Conservation (phyloP, 1,140 invertebrate genomes). For the Teleopsis dalmanni region DNA sequence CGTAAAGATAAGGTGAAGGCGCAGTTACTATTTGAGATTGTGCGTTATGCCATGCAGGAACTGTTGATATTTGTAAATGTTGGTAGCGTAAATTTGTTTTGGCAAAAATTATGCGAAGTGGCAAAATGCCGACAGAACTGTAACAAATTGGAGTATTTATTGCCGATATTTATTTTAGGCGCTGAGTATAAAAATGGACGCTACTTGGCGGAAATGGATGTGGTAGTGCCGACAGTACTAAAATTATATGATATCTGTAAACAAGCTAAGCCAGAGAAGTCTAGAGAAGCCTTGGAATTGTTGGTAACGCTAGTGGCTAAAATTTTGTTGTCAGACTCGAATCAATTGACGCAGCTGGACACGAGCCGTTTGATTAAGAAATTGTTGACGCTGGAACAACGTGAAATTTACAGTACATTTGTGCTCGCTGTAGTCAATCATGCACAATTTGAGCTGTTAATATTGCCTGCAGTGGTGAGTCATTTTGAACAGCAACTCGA, state of each 20-base stretch:
- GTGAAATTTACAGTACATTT: constrained; percentile 53
- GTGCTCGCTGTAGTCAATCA: constrained; percentile 58
- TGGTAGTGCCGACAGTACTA: constrained; percentile 48
- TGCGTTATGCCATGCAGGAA: constrained; percentile 54
- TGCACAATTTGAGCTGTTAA: constrained; percentile 62
- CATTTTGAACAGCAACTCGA: constrained; percentile 54
- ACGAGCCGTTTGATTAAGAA: constrained; percentile 57
- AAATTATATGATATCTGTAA: constrained; percentile 46
- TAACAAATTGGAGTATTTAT: constrained; percentile 11
- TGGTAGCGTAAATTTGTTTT: constrained; percentile 55
- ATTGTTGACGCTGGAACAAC: constrained; percentile 49
- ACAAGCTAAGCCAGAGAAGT: not conserved
- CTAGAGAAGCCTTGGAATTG: constrained; percentile 9
- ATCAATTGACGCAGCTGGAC: constrained; percentile 60
- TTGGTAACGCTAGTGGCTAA: constrained; percentile 20
- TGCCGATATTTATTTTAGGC: constrained; percentile 50
- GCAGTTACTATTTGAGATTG: constrained; percentile 54
- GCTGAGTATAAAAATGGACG: constrained; percentile 57
- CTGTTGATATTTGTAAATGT: constrained; percentile 51
- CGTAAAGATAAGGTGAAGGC: constrained; percentile 50
- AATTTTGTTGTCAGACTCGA: constrained; percentile 37
- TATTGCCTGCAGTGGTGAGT: constrained; percentile 61
- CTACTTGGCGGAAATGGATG: constrained; percentile 52
- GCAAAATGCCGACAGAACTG: constrained; percentile 1
- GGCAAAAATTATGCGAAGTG: constrained; percentile 42